These are phyloP conservation scores for Tetraneura akinire DNA, from an alignment of 1,140 invertebrate species.

Conservation along the genomic window DNA sequence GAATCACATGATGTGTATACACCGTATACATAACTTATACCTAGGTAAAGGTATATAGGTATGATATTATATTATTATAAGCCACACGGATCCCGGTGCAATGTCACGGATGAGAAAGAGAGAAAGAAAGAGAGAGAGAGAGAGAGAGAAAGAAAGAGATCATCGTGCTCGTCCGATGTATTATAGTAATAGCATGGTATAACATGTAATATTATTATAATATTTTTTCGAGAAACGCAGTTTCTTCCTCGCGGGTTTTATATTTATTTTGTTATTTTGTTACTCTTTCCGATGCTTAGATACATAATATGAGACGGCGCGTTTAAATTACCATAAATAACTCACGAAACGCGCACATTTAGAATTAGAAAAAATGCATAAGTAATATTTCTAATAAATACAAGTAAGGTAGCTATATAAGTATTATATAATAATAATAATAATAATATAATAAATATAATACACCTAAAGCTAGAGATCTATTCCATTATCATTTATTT, in stretches of 20 bases:
- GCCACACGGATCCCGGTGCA: neutral
- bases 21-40: neutral
- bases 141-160: neutral
- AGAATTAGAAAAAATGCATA: neutral
- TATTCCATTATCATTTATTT: too few species aligned
- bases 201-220: neutral
- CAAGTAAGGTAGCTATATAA: too few species aligned
- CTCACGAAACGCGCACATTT: constrained; percentile 10
- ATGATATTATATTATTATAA: neutral
- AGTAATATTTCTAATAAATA: too few species aligned
- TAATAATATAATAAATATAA: too few species aligned
- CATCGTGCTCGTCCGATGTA: too few species aligned
- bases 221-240: neutral
- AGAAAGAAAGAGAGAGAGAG: neutral
- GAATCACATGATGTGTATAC: neutral
- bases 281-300: neutral
- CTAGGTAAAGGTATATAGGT: neutral
- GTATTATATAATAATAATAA: too few species aligned
- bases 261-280: constrained; percentile 17
- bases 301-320: neutral
- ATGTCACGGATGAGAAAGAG: neutral
- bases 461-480: too few species aligned
- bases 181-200: too few species aligned
- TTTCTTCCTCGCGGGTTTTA: neutral
- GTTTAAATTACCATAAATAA: constrained; percentile 29